A percentile compares a stretch with the other conserved stretches of the same genome.
phyloP scores from a whole-genome alignment of 2,888 invertebrate species.

The Phytoseiulus persimilis region DNA sequence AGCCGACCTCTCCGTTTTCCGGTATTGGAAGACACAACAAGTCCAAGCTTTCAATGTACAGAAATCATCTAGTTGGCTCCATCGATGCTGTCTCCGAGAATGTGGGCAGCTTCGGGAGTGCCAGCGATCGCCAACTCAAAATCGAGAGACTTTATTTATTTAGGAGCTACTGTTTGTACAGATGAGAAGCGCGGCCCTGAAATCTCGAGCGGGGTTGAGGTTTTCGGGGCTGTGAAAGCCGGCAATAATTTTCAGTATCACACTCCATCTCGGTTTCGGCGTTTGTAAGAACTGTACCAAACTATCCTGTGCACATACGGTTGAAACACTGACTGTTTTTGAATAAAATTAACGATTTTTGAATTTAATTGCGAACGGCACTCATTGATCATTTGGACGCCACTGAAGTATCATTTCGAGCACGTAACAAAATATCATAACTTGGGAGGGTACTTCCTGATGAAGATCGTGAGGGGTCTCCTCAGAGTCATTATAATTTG shows the following conservation, averaged over 20 bases:
- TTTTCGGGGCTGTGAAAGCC: neutral
- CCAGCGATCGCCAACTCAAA: neutral
- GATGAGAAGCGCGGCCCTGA: neutral
- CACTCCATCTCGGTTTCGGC: neutral
- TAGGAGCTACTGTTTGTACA: neutral
- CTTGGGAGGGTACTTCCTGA: too few relatives aligned
- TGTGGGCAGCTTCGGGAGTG: neutral
- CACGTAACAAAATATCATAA: too few relatives aligned
- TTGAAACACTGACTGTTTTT: neutral
- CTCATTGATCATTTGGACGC: neutral
- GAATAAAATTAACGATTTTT: conserved; percentile 8
- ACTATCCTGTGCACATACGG: neutral
- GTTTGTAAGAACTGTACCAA: neutral
- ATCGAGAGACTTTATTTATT: neutral
- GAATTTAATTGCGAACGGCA: neutral
- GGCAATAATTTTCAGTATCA: neutral
- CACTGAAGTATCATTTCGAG: too few relatives aligned
- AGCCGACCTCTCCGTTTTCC: too few relatives aligned
- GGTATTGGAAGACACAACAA: neutral
- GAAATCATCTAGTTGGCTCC: neutral
- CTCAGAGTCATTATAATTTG: too few relatives aligned
- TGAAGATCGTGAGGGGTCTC: too few relatives aligned
- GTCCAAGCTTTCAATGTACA: neutral
- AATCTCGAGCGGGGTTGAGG: neutral
- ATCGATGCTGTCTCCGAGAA: too few relatives aligned